Evolutionary conservation across 2,797 vertebrate genomes (phyloP).

Genomic region (Centroberyx gerrardi): DNA sequence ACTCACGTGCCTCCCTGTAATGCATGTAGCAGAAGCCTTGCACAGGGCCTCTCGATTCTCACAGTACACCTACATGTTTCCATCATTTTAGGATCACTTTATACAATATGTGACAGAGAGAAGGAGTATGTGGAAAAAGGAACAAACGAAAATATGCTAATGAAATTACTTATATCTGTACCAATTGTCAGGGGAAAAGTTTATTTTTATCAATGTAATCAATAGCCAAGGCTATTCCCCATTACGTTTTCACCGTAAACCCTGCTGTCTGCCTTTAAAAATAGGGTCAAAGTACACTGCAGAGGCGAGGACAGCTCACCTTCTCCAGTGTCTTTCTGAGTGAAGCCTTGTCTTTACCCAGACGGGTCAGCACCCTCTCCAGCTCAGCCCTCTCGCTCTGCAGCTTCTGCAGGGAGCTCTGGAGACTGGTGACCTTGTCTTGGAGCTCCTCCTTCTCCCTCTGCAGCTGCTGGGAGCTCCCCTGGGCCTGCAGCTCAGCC

Average conservation of each 20-base stretch:
- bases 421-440: slow-evolving; percentile 72
- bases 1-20: slow-evolving; percentile 63
- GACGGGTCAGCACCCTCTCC: slow-evolving; percentile 71
- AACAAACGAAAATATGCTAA: neutral
- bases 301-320: slow-evolving; percentile 68
- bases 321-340: slow-evolving; percentile 85
- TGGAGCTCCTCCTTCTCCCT: slow-evolving; percentile 77
- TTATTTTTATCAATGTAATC: neutral
- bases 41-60: slow-evolving; percentile 47
- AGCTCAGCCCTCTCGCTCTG: slow-evolving; percentile 81
- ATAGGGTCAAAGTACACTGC: neutral
- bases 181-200: neutral
- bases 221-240: neutral
- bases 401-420: slow-evolving; percentile 73
- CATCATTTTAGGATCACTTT: slow-evolving; percentile 44
- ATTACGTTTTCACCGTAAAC: neutral
- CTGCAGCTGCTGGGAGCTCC: slow-evolving; percentile 66
- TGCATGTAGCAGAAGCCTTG: slow-evolving; percentile 55
- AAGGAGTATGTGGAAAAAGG: slow-evolving; percentile 26
- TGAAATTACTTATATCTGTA: neutral
- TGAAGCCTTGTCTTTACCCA: slow-evolving; percentile 82
- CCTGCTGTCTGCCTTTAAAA: neutral
- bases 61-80: slow-evolving; percentile 67
- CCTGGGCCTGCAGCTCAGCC: slow-evolving; percentile 71
- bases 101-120: slow-evolving; percentile 31